Base-by-base conservation (phyloP, 2,888 invertebrate species). In the Apamea monoglypha region DNA sequence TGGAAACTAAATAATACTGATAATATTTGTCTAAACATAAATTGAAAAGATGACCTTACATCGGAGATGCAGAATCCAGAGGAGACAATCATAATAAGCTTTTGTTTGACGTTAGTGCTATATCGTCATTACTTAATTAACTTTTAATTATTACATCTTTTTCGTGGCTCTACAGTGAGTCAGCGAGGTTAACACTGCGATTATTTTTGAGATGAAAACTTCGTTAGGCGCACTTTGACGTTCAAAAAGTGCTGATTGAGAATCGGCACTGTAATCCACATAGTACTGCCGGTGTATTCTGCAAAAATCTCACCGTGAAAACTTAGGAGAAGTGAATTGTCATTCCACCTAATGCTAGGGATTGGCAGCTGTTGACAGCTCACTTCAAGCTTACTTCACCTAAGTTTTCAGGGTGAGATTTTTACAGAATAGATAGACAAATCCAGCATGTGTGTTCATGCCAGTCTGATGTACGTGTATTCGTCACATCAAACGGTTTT, bases 401-500 rank as follows among this genome's bases (percentile, higher is more conserved):
- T 50, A 50, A 50, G 53, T 21, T 53, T 53, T 21, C 53, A 53
- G 2, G 53, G 7, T 21, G 53, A 53, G 1, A 53, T 21, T 53
- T 53, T 53, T 7, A 50, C 18, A 18, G 50, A 50, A 50, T 7
- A 25, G 25, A 2, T 14, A 25, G 40, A 5, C 67, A 75, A 16
- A 47, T 76, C 47, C 36, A 74, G 64, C 40, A 69, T 64, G 59
- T 74, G 40, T 67, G 40, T 50, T 77, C 56, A 75, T 64, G 76
- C 72, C 78, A 74, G 47, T 64, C 25, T 16, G 44, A 32, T 21
- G 25, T 56, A 12, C 56, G 56, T 7, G 40, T 50, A 84, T 88
- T 90, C 68, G 89, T 84, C 81, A 90, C 87, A 76, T 75, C 68
- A 68, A 40, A 69, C 44, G 77, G 63, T 79, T 74, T 76, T 80